Base-by-base conservation (phyloP, 2,888 invertebrate species). In the Panopea generosa region DNA sequence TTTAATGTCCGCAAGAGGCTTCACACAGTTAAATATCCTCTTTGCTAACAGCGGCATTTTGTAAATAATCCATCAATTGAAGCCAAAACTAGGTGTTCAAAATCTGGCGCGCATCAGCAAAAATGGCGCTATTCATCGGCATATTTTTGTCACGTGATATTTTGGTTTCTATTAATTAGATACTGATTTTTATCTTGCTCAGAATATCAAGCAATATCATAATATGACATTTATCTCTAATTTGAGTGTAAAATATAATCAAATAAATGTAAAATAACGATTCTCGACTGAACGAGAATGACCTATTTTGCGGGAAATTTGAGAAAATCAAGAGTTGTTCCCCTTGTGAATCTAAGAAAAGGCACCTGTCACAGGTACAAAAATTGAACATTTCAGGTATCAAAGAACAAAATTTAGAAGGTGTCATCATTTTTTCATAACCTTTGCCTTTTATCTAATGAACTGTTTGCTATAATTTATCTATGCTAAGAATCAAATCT, bases 41-140 rank as follows among this genome's bases (percentile, higher is more conserved):
- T 90, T 90, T 47, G 91, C 89, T 62, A 90, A 83, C 56, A 92
- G 87, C 43, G 92, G 92, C 92, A 92, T 92, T 38, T 29, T 86
- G 73, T 59, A 55, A 57, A 50, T 73, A 72, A 83, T 80, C 77
- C 83, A 77, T 81, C 47, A 82, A 86, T 78, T 72, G n/a, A 16
- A 26, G 27, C 62, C 49, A 38, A 62, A 77, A 81, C 77, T 63
- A 75, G 60, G 70, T 86, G 87, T 88, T 89, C 85, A 86, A 90
- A 90, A 90, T 89, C 86, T 90, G 90, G 91, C 91, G 91, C 89
- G 90, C 88, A 90, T 77, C 68, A 81, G 79, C 79, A 78, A 82
- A 83, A 85, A 84, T 79, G 78, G 78, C 78, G 76, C 80, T 56
- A 57, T 59, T 56, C 71, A 59, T 68, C 67, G 62, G 70, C 76